Conservation (phyloP, 2,797 vertebrate genomes). For the Catamblyrhynchus diadema region DNA sequence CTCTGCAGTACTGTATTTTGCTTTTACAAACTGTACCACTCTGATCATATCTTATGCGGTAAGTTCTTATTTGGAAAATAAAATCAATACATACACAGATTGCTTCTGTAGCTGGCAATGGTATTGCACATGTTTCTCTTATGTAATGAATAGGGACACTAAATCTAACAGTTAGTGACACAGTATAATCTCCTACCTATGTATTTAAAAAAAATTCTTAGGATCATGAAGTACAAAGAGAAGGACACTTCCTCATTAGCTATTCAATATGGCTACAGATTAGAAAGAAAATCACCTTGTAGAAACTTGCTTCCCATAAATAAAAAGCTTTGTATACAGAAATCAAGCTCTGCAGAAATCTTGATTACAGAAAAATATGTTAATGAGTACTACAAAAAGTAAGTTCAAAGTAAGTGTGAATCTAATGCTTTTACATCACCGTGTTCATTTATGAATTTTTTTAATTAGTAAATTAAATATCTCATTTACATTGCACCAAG, state of each 20-base stretch:
- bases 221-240: neutral
- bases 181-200: neutral
- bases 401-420: neutral
- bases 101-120: neutral
- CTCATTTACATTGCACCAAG: neutral
- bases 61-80: neutral
- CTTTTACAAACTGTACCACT: neutral
- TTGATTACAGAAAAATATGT: conserved; percentile 6
- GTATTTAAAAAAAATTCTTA: neutral
- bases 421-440: neutral
- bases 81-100: neutral
- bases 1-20: neutral
- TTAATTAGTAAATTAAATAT: conserved; percentile 14
- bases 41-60: neutral
- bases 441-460: neutral
- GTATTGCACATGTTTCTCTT: neutral
- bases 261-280: neutral
- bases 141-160: neutral
- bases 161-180: neutral
- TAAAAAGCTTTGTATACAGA: neutral
- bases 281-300: neutral
- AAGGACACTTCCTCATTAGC: neutral
- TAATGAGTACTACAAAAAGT: neutral
- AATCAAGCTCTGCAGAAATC: neutral
- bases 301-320: conserved; percentile 14